Evolutionary conservation across 1,140 invertebrate species (phyloP).

Genomic region (Dreissena rostriformis): DNA sequence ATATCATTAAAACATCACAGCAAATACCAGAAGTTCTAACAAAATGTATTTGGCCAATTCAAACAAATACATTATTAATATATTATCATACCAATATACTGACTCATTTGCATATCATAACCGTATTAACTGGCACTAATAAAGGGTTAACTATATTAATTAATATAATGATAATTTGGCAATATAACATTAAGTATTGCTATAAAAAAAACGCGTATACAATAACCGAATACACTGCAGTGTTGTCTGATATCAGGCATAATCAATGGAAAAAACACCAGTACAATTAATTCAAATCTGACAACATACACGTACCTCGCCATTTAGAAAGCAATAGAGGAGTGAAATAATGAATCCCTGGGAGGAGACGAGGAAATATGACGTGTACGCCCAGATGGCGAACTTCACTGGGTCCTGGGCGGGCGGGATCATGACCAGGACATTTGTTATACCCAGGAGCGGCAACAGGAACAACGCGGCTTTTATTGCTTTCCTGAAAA

Average conservation of each 20-base stretch:
- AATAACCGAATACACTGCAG: background rate
- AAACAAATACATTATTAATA: too few species aligned
- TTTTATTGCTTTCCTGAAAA: slow-evolving; percentile 75
- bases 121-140: too few species aligned
- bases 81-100: too few species aligned
- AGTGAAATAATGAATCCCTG: slow-evolving; percentile 93
- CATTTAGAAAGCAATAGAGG: slow-evolving; percentile 94
- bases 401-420: slow-evolving; percentile 84
- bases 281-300: background rate
- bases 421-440: slow-evolving; percentile 76
- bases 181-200: too few species aligned
- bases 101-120: too few species aligned
- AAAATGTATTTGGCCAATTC: too few species aligned
- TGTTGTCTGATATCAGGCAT: too few species aligned
- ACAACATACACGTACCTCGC: slow-evolving; percentile 86
- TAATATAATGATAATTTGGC: too few species aligned
- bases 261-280: too few species aligned
- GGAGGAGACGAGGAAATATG: slow-evolving; percentile 91
- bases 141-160: too few species aligned
- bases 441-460: slow-evolving; percentile 77
- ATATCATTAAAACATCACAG: too few species aligned
- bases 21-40: too few species aligned
- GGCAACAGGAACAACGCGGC: slow-evolving; percentile 75
- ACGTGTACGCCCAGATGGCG: slow-evolving; percentile 90
- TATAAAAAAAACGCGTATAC: background rate